Evolutionary conservation across 2,888 invertebrate genomes (phyloP).

Genomic region (Temnothorax rugatulus): DNA sequence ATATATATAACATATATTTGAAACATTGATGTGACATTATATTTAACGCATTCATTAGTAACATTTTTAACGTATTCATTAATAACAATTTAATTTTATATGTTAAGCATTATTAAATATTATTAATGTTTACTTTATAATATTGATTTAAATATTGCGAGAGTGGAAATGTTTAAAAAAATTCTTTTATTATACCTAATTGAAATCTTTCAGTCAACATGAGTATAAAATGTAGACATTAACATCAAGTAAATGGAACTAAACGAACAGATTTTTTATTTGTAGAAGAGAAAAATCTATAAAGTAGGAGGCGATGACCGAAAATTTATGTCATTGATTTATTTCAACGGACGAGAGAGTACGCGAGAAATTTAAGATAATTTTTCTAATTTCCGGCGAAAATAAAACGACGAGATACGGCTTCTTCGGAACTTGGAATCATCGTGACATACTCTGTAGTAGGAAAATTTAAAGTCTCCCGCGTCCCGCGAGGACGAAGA

Average conservation of each 20-base stretch:
- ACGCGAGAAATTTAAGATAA: constrained; percentile 28
- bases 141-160: not conserved
- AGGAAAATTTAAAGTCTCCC: constrained; percentile 27
- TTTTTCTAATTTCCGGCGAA: constrained; percentile 19
- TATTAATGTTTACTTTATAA: not conserved
- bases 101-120: not conserved
- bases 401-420: constrained; percentile 15
- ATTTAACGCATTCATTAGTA: no score
- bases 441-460: constrained; percentile 5
- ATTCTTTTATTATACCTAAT: not conserved
- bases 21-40: not conserved
- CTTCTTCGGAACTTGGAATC: constrained; percentile 22
- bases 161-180: not conserved
- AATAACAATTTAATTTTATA: not conserved
- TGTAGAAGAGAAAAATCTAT: not conserved
- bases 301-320: not conserved
- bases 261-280: not conserved
- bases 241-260: not conserved
- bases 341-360: not conserved
- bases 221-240: not conserved
- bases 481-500: constrained; percentile 5
- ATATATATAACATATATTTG: not conserved
- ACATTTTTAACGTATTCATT: not conserved
- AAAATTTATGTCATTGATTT: constrained; percentile 28
- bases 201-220: not conserved